These are phyloP conservation scores for Apogon hyalosoma DNA, from an alignment of 2,797 vertebrate species.

Conservation along the genomic window DNA sequence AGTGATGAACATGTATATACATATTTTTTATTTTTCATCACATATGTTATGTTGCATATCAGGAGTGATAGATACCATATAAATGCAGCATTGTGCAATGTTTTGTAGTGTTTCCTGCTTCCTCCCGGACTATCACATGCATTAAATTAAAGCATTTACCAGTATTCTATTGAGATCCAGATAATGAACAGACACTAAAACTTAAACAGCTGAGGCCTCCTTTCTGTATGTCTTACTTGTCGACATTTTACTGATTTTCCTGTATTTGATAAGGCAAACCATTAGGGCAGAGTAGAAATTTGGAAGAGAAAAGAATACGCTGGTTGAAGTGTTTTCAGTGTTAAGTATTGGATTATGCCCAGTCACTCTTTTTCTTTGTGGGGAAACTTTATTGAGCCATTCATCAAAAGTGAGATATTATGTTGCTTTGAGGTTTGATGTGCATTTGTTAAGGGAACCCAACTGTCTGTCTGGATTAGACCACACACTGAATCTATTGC, in stretches of 20 bases:
- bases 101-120: not conserved
- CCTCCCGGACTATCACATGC: not conserved
- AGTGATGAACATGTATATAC: no score
- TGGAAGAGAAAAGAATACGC: not conserved
- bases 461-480: slow-evolving; percentile 31
- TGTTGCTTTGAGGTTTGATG: slow-evolving; percentile 29
- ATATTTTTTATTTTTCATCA: no score
- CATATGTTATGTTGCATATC: no score
- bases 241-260: not conserved
- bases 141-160: slow-evolving; percentile 3
- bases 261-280: not conserved
- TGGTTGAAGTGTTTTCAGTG: slow-evolving; percentile 20
- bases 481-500: slow-evolving; percentile 26
- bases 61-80: slow-evolving; percentile 8
- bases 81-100: slow-evolving; percentile 34
- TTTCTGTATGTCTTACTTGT: not conserved
- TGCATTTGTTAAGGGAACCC: slow-evolving; percentile 27
- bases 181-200: not conserved
- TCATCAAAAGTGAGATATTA: slow-evolving; percentile 33
- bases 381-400: slow-evolving; percentile 37
- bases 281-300: not conserved
- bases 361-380: slow-evolving; percentile 10
- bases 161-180: not conserved
- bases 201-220: not conserved
- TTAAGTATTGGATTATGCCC: not conserved